Base-by-base conservation (phyloP, 2,888 invertebrate species). In the Masnerella sp. region DNA sequence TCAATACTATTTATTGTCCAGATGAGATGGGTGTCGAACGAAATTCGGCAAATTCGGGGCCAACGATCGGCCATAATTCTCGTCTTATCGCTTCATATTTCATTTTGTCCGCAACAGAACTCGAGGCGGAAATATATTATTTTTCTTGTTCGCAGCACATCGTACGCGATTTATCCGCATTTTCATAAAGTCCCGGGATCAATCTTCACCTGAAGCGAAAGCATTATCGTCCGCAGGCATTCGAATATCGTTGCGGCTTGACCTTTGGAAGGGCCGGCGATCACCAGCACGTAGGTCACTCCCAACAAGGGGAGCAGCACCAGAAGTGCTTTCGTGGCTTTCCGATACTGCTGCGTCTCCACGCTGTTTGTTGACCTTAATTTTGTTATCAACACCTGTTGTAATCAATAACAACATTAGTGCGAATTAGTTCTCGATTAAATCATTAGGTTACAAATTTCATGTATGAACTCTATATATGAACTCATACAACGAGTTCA, bases 221-320 rank as follows among this genome's bases (percentile, higher is more conserved):
- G 90, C 78, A 97, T 90, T 5, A 95, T 88, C 2, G 96, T 96
- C 69, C 96, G 91, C 2, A 92, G 88, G 80, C 95, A 93, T 75
- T 92, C 92, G 85, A 96, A 96, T 70, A 95, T 90, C 82, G 92
- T 91, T 34, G 92, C 91, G 77, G 93, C 91, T 81, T 93, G 90
- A 15, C 93, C 93, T 67, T 94, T 92, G 22, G 91, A 92, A 0
- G 97, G 96, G 0, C 94, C 95, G 52, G 92, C 92, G 52, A 97
- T 90, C 67, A 97, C 93, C 73, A 96, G 90, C 75, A 97, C 90
- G 88, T 98, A 97, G 0, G 96, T 97, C 79, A 96, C 93, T 45
- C 97, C 97, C 75, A 98, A 90, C 59, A 98, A 90, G n/a, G 97
- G 98, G 84, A 97, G 96, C 42, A 98, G 90, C 17, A 98, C 96